Evolutionary conservation across 2,113 vertebrate species (phyloP), one percentile per base, ranked within the genome.

Genomic region (Spheniscus mendiculus): DNA sequence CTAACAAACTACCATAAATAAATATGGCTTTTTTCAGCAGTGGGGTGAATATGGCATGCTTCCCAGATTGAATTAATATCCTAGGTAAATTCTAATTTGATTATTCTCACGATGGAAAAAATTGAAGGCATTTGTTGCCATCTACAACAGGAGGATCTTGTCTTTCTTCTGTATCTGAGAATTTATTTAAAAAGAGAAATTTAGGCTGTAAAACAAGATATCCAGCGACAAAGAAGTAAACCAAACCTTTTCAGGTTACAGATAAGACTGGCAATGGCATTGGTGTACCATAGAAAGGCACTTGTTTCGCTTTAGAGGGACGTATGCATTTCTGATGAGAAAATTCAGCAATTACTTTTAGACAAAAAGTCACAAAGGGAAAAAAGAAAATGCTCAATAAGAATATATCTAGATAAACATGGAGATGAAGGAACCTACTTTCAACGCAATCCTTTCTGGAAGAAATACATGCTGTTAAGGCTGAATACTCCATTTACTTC

Each of bases 41-140:
- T 22, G 10, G 30, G 29, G 42, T 55, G 56, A 63, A 32, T 27
- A 16, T 8, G 6, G 8, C 38, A 32, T 30, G 0, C 34, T 55
- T 81, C 45, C 50, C 50, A 67, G 6, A 11, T 9, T 15, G 55
- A 38, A 36, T 58, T 47, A 53, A 40, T 44, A 59, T 11, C 29
- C 25, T 3, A 15, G 9, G 19, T 40, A 87, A 78, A 45, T 40
- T 53, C 10, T 61, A 49, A 83, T 65, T 73, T 29, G 8, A 34
- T 88, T 86, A n/a, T 92, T 82, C 16, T 50, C 44, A 71, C 1
- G 0, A 1, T 21, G 12, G 50, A 65, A 73, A 88, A 23, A 16
- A 0, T 8, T 40, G 40, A 26, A 49, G 29, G 9, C 0, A 5
- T 62, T 55, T 1, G 1, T 50, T 83, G 45, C 26, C 26, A 4